Evolutionary conservation across 2,797 vertebrate species (phyloP).

Genomic region (Microtus obscurus): DNA sequence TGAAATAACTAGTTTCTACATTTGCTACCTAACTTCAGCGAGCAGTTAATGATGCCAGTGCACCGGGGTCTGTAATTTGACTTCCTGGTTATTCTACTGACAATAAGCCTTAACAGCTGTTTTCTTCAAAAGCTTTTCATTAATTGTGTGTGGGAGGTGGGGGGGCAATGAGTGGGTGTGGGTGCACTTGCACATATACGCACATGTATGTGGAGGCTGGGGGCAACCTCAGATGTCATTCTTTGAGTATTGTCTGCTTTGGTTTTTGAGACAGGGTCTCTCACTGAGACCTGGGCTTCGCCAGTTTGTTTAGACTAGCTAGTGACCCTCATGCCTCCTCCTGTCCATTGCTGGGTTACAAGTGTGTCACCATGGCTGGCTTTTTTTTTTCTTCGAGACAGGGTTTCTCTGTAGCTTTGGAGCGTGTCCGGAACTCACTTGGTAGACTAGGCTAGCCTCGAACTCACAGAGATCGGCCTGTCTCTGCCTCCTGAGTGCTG

Average conservation of each 20-base stretch:
- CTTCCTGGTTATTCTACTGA: conserved; percentile 53
- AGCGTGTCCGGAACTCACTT: no score
- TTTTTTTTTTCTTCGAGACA: no score
- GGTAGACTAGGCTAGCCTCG: no score
- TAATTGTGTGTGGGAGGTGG: not conserved
- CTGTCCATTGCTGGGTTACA: not conserved
- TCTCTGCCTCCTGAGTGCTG: no score
- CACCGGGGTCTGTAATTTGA: not conserved
- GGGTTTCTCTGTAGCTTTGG: no score
- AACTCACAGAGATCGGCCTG: no score
- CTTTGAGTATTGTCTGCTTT: not conserved
- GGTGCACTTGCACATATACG: not conserved
- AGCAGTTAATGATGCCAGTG: conserved; percentile 25
- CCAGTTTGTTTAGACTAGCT: not conserved
- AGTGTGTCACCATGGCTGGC: not conserved
- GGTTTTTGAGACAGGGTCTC: not conserved
- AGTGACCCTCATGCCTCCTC: not conserved
- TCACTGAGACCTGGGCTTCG: not conserved
- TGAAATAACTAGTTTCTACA: conserved; percentile 69
- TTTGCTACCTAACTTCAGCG: conserved; percentile 8
- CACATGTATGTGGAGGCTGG: not conserved
- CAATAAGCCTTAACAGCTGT: conserved; percentile 29
- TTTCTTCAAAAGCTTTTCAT: conserved; percentile 25
- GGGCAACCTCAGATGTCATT: not conserved
- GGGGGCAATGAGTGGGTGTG: not conserved